phyloP scores from a whole-genome alignment of 2,797 vertebrate genomes.

The Notolabrus celidotus region DNA sequence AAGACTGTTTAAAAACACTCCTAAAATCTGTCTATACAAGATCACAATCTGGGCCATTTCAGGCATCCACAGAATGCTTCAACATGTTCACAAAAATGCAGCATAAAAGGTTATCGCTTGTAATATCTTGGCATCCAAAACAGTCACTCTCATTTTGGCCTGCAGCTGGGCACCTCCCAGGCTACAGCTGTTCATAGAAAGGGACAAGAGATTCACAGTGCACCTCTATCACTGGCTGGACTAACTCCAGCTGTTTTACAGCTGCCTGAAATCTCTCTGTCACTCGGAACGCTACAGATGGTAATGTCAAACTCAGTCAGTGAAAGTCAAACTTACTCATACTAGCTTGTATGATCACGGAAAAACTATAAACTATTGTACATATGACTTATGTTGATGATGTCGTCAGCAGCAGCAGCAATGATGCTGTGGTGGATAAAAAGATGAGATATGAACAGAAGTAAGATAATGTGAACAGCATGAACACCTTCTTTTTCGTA shows the following conservation, averaged over 20 bases:
- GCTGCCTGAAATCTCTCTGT: conserved; percentile 27
- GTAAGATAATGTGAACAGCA: background rate
- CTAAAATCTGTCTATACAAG: background rate
- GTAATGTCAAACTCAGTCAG: conserved; percentile 13
- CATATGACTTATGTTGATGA: background rate
- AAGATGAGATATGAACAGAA: background rate
- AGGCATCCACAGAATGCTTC: background rate
- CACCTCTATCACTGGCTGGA: conserved; percentile 51
- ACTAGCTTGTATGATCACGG: background rate
- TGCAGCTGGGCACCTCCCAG: conserved; percentile 29
- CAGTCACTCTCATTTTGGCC: conserved; percentile 34
- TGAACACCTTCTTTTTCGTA: too few relatives aligned
- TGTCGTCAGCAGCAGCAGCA: conserved; percentile 5
- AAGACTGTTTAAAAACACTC: background rate
- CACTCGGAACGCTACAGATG: background rate
- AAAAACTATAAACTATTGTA: background rate
- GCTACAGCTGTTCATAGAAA: conserved; percentile 51
- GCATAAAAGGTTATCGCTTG: background rate
- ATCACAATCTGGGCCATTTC: background rate
- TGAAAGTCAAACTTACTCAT: background rate
- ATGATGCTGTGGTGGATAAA: conserved; percentile 1
- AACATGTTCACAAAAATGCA: background rate
- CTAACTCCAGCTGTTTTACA: conserved; percentile 58
- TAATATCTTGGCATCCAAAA: background rate
- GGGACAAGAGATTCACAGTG: conserved; percentile 46